phyloP scores from a whole-genome alignment of 2,113 vertebrate species.

The Strix aluco region DNA sequence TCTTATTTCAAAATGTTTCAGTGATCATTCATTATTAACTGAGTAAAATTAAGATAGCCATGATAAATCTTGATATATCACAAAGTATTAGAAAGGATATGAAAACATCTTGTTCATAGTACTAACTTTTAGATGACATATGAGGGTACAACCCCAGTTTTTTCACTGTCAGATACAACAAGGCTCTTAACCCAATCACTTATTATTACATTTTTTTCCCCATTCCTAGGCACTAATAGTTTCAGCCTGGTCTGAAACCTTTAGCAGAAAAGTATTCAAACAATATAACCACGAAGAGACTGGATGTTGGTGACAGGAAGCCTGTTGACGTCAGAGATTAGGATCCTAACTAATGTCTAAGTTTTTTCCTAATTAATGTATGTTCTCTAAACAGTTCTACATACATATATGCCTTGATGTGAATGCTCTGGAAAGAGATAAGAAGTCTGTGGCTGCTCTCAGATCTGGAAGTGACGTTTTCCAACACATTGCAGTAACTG shows the following conservation, averaged over 20 bases:
- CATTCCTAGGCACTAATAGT: not conserved
- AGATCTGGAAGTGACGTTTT: not conserved
- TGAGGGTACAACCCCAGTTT: not conserved
- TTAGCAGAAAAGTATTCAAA: not conserved
- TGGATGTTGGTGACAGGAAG: not conserved
- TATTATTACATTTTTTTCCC: not conserved
- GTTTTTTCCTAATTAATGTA: not conserved
- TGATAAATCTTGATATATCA: conserved; percentile 42
- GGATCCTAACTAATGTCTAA: not conserved
- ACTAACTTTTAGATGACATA: conserved; percentile 63
- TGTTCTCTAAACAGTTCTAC: not conserved
- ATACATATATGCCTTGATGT: not conserved
- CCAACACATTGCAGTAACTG: not conserved
- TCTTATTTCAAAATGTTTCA: conserved; percentile 44
- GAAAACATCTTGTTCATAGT: conserved; percentile 63
- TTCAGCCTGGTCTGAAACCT: not conserved
- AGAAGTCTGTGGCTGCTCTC: not conserved
- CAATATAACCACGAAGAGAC: not conserved
- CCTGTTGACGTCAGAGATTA: not conserved
- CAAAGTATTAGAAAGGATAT: conserved; percentile 55
- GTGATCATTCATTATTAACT: conserved; percentile 68
- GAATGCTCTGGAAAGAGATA: not conserved
- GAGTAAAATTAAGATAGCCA: conserved; percentile 62
- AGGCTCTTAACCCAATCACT: conserved; percentile 23
- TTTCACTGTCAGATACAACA: conserved; percentile 29